Percentiles rank a stretch among this genome's conserved stretches.
phyloP scores from a whole-genome alignment of 1,140 invertebrate genomes.

The Danaus plexippus region DNA sequence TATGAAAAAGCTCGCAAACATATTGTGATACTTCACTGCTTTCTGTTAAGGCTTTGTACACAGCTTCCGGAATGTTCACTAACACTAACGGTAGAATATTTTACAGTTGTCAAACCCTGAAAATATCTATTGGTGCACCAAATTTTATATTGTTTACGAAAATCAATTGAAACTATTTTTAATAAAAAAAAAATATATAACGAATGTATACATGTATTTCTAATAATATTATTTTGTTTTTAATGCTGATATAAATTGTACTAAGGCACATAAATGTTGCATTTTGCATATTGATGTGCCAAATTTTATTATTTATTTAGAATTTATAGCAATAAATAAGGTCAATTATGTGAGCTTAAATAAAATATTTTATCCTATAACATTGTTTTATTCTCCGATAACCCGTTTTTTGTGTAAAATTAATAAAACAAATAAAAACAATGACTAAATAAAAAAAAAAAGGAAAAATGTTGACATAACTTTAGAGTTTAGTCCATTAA shows the following conservation, averaged over 20 bases:
- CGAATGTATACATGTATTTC: constrained; percentile 4
- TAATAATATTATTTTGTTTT: constrained; percentile 5
- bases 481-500: too few species aligned
- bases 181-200: constrained; percentile 3
- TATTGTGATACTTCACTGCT: constrained; percentile 49
- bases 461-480: neutral
- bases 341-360: constrained; percentile 62
- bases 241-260: too few species aligned
- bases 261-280: constrained; percentile 5
- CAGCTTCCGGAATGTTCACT: constrained; percentile 70
- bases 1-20: constrained; percentile 43
- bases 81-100: constrained; percentile 47
- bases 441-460: neutral
- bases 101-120: constrained; percentile 7
- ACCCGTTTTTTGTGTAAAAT: neutral
- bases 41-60: constrained; percentile 65
- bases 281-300: constrained; percentile 34
- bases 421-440: constrained; percentile 1
- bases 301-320: constrained; percentile 60
- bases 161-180: neutral
- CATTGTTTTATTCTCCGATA: constrained; percentile 29
- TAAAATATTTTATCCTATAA: constrained; percentile 65
- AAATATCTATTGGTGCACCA: constrained; percentile 50
- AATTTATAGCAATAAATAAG: constrained; percentile 41
- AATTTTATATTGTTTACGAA: constrained; percentile 17